Conservation (phyloP, 2,888 invertebrate genomes). For the Agriopis leucophaearia region DNA sequence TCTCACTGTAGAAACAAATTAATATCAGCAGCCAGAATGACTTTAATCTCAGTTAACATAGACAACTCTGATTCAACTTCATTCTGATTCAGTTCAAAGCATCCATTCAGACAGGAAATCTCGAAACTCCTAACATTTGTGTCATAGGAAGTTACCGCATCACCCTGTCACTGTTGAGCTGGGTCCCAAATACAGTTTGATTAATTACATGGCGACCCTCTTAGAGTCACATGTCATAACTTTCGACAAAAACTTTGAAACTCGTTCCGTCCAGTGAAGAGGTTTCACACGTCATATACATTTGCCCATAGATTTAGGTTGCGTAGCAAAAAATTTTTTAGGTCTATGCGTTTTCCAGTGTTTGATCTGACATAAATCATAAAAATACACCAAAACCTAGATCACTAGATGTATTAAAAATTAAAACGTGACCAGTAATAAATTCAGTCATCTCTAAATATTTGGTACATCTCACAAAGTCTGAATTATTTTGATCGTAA, state of each 20-base stretch:
- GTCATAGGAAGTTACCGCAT: constrained; percentile 56
- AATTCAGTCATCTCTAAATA: background rate
- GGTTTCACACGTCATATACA: background rate
- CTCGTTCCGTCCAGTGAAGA: constrained; percentile 13
- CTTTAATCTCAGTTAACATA: background rate
- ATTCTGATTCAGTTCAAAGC: constrained; percentile 25
- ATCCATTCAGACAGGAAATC: constrained; percentile 18
- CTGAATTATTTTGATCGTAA: background rate
- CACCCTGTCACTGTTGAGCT: constrained; percentile 59
- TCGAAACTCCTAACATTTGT: constrained; percentile 33
- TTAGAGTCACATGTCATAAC: constrained; percentile 74
- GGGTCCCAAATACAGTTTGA: constrained; percentile 64
- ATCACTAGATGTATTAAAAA: too few relatives aligned
- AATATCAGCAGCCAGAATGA: background rate
- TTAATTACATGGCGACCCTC: constrained; percentile 74
- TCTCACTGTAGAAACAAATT: background rate
- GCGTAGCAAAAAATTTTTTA: too few relatives aligned
- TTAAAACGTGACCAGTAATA: too few relatives aligned
- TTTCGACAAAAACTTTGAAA: constrained; percentile 64
- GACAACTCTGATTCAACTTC: constrained; percentile 7
- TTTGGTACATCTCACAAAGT: background rate
- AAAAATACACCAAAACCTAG: too few relatives aligned
- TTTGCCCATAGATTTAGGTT: too few relatives aligned
- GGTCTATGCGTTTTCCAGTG: too few relatives aligned
- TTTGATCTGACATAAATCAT: too few relatives aligned